These are phyloP conservation scores for Drosophila glabriapex DNA, from an alignment of 2,888 invertebrate genomes.

Conservation along the genomic window DNA sequence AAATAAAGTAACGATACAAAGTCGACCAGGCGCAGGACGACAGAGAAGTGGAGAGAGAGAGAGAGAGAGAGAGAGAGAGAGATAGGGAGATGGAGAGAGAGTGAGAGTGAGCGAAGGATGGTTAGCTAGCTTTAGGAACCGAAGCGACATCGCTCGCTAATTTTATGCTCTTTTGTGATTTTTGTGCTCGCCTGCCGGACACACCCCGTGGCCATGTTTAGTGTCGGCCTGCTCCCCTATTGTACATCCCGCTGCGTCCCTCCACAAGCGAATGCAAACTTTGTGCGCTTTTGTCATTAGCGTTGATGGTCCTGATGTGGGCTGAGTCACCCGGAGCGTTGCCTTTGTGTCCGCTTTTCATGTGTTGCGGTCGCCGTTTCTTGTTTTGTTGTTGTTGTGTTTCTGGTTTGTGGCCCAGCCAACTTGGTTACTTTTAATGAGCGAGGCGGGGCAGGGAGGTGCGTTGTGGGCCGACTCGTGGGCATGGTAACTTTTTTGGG, in stretches of 20 bases:
- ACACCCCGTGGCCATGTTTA: conserved; percentile 77
- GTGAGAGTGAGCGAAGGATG: conserved; percentile 2
- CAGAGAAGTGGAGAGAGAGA: neutral
- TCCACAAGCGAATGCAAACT: conserved; percentile 70
- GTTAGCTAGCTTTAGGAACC: conserved; percentile 39
- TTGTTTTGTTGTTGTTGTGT: conserved; percentile 45
- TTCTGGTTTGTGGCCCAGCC: conserved; percentile 65
- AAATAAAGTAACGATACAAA: conserved; percentile 70
- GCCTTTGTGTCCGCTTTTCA: conserved; percentile 74
- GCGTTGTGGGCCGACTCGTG: neutral
- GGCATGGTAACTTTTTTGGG: conserved; percentile 40
- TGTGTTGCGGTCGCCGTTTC: conserved; percentile 66
- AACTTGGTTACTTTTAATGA: conserved; percentile 80
- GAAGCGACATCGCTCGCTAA: conserved; percentile 68
- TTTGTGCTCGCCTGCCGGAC: conserved; percentile 71
- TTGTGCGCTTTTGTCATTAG: conserved; percentile 81
- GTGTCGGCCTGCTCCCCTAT: conserved; percentile 42
- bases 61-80: neutral
- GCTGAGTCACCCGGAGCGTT: conserved; percentile 41
- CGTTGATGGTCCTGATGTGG: conserved; percentile 71
- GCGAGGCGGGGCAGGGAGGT: conserved; percentile 56
- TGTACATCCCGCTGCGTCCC: conserved; percentile 11
- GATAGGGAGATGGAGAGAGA: neutral
- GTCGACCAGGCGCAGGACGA: conserved; percentile 33
- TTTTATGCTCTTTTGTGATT: conserved; percentile 82